Evolutionary conservation across 53 echinoderm and acorn worm species (phyloP), one percentile per base, ranked within the genome.

Genomic region (Mesocentrotus franciscanus): DNA sequence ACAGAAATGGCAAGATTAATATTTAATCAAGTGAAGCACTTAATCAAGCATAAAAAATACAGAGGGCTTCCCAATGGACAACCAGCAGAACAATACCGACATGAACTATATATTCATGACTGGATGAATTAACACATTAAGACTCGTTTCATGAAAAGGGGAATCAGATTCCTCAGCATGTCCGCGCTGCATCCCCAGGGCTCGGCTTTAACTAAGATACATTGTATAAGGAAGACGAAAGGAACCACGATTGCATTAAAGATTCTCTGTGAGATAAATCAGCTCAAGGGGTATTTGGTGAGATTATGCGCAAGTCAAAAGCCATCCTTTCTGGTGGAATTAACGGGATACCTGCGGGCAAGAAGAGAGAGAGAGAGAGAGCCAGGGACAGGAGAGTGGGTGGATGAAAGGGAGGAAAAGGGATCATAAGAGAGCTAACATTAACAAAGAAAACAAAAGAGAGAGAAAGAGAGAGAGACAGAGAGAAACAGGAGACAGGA

Each of bases 221-320:
- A 61, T 64, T 58, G 66, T 66, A 61, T 36, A 35, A 62, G 91
- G 58, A 90, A 33, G 16, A 56, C 1, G 57, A n/a, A 90, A 58
- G 55, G 61, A 90, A 90, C 58, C n/a, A 90, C 26, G 61, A 91
- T 91, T 91, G 91, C 91, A 91, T 91, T 66, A 56, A 61, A 56
- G 66, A 91, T 91, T 39, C 66, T 70, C 6, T 20, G 74, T 55
- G 5, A 56, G 92, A 92, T 92, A 72, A 56, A 72, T 92, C 92
- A 72, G 92, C 92, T 92, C 57, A 75, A 29, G 92, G 92, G 71
- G 92, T 56, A 92, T 72, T 92, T 56, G 92, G 74, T 29, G 56
- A 92, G 92, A 92, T 92, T 92, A 92, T 71, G 92, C 68, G 27
- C 74, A 39, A 92, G 92, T 92, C 92, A 92, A 92, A 92, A 92